Evolutionary conservation across 2,113 vertebrate species (phyloP).

Genomic region (Balaeniceps rex): DNA sequence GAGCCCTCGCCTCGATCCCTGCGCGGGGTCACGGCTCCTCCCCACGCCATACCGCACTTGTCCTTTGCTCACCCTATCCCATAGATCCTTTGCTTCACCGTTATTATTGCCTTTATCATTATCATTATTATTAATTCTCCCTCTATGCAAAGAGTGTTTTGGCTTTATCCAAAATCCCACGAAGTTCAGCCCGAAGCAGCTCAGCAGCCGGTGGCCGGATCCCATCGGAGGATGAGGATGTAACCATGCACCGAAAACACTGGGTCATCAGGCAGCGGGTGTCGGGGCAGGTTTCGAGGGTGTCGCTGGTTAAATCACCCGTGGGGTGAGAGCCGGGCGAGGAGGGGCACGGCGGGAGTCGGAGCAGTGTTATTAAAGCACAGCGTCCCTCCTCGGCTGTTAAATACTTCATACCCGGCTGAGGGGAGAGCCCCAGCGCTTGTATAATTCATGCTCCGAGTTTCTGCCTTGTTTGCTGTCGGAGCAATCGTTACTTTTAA

Average conservation of each 20-base stretch:
- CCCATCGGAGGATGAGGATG: background rate
- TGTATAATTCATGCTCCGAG: background rate
- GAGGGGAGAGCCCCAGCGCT: background rate
- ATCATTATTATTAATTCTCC: background rate
- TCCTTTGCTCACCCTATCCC: background rate
- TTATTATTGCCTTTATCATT: background rate
- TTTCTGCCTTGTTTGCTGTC: background rate
- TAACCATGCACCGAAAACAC: rapidly evolving
- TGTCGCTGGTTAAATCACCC: background rate
- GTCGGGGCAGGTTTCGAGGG: background rate
- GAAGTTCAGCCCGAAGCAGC: background rate
- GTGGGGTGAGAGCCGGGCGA: rapidly evolving
- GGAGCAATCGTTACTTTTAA: background rate
- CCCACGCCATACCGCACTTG: rapidly evolving
- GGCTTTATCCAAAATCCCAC: background rate
- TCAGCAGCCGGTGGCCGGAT: background rate
- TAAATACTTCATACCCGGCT: background rate
- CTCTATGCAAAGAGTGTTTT: background rate
- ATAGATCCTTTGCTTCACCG: background rate
- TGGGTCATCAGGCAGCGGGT: background rate
- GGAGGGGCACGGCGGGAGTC: background rate
- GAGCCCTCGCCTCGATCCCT: background rate
- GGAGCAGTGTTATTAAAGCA: background rate
- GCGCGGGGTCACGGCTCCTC: background rate
- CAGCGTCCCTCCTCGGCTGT: background rate